Evolutionary conservation across 2,888 invertebrate species (phyloP), one percentile per base, ranked within the genome.

Genomic region (Trachelus iudaicus): DNA sequence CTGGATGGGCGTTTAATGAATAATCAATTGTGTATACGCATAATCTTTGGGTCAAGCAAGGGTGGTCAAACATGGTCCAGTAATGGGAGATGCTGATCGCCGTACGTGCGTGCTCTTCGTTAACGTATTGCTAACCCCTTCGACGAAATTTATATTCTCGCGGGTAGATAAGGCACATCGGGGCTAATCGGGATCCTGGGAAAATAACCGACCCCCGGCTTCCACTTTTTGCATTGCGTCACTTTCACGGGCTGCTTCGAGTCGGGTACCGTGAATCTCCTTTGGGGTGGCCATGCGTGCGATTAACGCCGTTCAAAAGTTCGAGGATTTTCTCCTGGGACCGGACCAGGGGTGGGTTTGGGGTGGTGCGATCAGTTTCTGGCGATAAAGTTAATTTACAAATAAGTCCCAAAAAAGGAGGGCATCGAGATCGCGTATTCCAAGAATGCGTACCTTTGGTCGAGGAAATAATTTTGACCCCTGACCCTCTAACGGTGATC

Each of bases 91-190:
- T 83, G 81, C 81, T 78, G 85, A 85, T 84, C 83, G 80, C 73
- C 79, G 75, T 81, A 79, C 85, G 84, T 85, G 81, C 81, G 75
- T 78, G 81, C 80, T 81, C 68, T 40, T 73, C 73, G 80, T 77
- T 83, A 86, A 86, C 81, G 82, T 86, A 86, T 83, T 79, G 86
- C 78, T 77, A 81, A 80, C 75, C 82, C 81, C 85, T 82, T 79
- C 82, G 79, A 75, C 77, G 69, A 83, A 88, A 87, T 86, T 88
- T 87, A 87, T 87, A 85, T 87, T 85, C 83, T 78, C 83, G 78
- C 76, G 73, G 76, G 79, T 74, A 86, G 87, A 88, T 88, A 88
- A 88, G 87, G 85, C 85, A 87, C 87, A 87, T 81, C 56, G 56
- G 6, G 56, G 23, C 23, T 56, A 56, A 56, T 9, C 56, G 56